Evolutionary conservation across 1,140 invertebrate species (phyloP).

Genomic region (Arion vulgaris): DNA sequence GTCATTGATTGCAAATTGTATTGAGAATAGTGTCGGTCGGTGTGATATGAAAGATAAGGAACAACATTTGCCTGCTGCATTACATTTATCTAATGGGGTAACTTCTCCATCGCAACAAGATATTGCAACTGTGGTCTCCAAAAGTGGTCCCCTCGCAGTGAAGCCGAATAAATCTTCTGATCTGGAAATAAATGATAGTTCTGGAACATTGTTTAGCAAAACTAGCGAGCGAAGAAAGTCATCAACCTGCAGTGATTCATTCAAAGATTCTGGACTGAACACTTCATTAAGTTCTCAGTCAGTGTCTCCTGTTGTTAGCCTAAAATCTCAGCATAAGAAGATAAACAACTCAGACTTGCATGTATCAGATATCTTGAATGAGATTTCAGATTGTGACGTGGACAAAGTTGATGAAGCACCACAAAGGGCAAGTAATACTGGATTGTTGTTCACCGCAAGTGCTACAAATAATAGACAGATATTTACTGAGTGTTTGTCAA

Average conservation of each 20-base stretch:
- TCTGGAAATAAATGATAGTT: not conserved
- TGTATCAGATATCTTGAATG: not conserved
- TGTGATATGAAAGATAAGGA: too few relatives aligned
- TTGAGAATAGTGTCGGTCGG: not conserved
- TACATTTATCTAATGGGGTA: not conserved
- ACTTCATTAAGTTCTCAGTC: constrained; percentile 16
- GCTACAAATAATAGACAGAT: not conserved
- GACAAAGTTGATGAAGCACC: not conserved
- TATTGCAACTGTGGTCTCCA: not conserved
- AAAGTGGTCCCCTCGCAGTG: not conserved
- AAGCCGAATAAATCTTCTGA: not conserved
- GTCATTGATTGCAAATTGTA: not conserved
- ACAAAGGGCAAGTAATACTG: not conserved
- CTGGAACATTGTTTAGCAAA: not conserved
- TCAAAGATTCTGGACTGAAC: constrained; percentile 22
- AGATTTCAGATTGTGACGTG: not conserved
- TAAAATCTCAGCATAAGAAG: not conserved
- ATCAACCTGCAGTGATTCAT: not conserved
- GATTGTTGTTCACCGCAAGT: not conserved
- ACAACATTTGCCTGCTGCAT: too few relatives aligned
- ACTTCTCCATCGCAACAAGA: not conserved
- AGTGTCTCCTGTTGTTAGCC: constrained; percentile 8
- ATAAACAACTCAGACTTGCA: not conserved
- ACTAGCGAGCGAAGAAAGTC: not conserved
- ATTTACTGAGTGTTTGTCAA: not conserved